phyloP scores from a whole-genome alignment of 2,113 vertebrate species.

The Tapirus terrestris region DNA sequence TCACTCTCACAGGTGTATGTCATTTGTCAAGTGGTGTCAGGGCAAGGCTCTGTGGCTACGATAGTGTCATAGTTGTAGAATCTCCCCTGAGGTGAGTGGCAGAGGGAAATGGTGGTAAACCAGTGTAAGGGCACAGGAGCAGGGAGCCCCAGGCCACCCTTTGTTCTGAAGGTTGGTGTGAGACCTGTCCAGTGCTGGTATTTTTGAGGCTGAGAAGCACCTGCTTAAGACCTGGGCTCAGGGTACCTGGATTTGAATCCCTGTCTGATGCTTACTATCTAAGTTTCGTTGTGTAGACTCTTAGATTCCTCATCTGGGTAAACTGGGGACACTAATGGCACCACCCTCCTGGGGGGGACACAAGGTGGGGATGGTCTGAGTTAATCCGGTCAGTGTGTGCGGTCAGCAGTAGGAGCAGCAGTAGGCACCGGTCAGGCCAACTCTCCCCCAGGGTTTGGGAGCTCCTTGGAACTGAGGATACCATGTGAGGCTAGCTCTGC shows the following conservation, averaged over 20 bases:
- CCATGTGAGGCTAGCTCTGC: neutral
- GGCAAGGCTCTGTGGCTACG: neutral
- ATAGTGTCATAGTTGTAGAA: rapidly evolving
- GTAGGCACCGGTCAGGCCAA: rapidly evolving
- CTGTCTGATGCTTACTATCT: too few relatives aligned
- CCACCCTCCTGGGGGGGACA: rapidly evolving
- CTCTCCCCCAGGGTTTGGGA: neutral
- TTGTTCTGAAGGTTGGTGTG: too few relatives aligned
- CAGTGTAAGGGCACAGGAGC: neutral
- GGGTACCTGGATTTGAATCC: neutral
- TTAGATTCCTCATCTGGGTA: neutral
- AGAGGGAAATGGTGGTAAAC: rapidly evolving
- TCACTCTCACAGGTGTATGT: rapidly evolving
- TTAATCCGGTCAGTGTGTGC: rapidly evolving
- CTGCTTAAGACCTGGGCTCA: neutral
- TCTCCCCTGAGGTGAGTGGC: neutral
- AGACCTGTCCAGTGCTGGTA: rapidly evolving
- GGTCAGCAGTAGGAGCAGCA: rapidly evolving
- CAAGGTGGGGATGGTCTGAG: rapidly evolving
- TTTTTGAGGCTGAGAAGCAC: rapidly evolving
- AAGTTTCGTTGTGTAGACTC: neutral
- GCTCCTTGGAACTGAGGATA: neutral
- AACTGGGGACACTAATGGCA: rapidly evolving
- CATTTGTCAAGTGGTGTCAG: rapidly evolving
- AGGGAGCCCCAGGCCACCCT: neutral